Evolutionary conservation across 53 echinoderm and acorn worm genomes (phyloP).

Genomic region (Luidia sarsii): DNA sequence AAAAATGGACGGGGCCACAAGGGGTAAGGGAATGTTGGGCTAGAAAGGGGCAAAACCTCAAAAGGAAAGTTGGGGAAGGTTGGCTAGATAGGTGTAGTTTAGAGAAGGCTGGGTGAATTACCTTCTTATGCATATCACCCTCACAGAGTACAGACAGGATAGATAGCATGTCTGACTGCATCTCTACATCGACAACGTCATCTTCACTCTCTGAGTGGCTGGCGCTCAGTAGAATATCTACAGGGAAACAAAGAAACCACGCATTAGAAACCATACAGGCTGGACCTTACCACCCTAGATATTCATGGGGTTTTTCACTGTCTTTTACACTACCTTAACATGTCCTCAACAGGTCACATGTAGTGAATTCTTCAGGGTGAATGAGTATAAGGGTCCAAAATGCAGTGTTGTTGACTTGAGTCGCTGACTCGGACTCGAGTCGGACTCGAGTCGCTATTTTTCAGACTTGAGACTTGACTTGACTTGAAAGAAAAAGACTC

Average conservation of each 20-base stretch:
- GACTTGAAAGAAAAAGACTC: conserved; percentile 1
- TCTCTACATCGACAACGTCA: conserved; percentile 94
- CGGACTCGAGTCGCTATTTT: background rate
- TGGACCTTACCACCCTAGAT: background rate
- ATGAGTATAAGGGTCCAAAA: no score
- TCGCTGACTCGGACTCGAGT: conserved; percentile 1
- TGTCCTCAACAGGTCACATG: no score
- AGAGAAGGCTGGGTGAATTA: conserved; percentile 18
- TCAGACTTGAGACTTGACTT: background rate
- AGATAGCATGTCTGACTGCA: conserved; percentile 98
- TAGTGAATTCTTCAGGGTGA: no score
- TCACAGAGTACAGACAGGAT: conserved; percentile 88
- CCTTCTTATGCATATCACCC: conserved; percentile 86
- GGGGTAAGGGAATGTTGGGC: no score
- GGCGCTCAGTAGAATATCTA: conserved; percentile 93
- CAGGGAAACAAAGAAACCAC: conserved; percentile 5
- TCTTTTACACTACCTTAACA: no score
- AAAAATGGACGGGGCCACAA: no score
- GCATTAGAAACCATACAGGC: no score
- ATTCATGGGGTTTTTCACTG: no score
- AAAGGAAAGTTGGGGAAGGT: background rate
- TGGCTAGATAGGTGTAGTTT: background rate
- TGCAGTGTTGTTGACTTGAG: conserved; percentile 3
- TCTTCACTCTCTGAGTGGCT: conserved; percentile 79
- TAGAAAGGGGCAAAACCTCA: background rate